Conservation (phyloP, 2,797 vertebrate genomes). For the Chelmon rostratus region DNA sequence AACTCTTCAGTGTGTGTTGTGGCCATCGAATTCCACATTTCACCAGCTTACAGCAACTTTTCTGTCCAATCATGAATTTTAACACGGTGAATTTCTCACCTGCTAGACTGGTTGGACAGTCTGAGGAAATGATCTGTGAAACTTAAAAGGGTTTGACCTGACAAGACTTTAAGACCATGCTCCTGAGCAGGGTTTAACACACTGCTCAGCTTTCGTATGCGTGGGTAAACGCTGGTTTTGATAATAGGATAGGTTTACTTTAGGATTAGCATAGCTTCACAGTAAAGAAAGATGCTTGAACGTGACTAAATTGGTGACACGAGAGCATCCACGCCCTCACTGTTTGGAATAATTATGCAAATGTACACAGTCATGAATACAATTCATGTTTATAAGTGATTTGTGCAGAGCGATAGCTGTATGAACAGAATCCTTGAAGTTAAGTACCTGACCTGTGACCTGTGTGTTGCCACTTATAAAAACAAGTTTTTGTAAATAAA, state of each 20-base stretch:
- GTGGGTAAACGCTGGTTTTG: slow-evolving; percentile 25
- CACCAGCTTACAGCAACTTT: neutral
- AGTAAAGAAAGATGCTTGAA: neutral
- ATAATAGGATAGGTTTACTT: slow-evolving; percentile 21
- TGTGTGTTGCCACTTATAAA: neutral
- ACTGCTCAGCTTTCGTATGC: slow-evolving; percentile 15
- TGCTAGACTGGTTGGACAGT: no score
- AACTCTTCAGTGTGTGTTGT: neutral
- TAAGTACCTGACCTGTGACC: neutral
- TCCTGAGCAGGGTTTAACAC: neutral
- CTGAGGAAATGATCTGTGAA: neutral
- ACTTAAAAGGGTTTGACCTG: neutral
- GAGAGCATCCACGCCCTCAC: neutral
- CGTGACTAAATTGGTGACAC: neutral
- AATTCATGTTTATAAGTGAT: neutral
- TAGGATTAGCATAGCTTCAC: slow-evolving; percentile 20
- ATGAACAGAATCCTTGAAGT: neutral
- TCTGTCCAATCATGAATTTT: neutral
- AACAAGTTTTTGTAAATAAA: neutral
- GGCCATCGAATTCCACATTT: neutral
- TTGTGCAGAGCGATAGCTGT: neutral
- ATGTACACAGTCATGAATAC: neutral
- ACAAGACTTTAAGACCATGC: slow-evolving; percentile 6
- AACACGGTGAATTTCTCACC: neutral
- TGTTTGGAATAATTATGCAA: neutral